Evolutionary conservation across 2,797 vertebrate genomes (phyloP).

Genomic region (Trichosurus vulpecula): DNA sequence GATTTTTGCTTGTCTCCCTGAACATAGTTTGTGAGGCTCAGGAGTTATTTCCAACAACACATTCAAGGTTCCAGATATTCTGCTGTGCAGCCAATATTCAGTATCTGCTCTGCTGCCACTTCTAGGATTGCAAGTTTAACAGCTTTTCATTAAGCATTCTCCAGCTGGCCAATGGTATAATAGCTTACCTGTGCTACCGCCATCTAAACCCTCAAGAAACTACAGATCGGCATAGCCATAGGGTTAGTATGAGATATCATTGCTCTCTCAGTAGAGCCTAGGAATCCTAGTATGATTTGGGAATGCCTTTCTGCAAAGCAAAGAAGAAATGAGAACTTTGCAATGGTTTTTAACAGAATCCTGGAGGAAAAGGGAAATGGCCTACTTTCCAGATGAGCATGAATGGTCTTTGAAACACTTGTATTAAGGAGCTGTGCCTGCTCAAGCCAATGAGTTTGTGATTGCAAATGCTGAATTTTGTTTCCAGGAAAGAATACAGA

Average conservation of each 20-base stretch:
- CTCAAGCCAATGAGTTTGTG: constrained; percentile 23
- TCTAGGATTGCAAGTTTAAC: constrained; percentile 58
- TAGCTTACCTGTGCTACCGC: constrained; percentile 46
- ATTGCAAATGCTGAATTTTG: constrained; percentile 55
- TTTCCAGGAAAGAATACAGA: constrained; percentile 61
- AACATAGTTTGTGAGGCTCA: constrained; percentile 48
- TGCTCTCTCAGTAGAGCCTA: constrained; percentile 23
- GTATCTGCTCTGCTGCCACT: constrained; percentile 56
- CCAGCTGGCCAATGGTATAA: constrained; percentile 38
- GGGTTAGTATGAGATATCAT: neutral
- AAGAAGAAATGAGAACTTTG: constrained; percentile 18
- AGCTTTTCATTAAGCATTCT: constrained; percentile 29
- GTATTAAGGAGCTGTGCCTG: constrained; percentile 4
- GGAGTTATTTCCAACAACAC: constrained; percentile 60
- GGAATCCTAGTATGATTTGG: constrained; percentile 1
- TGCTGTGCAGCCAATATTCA: constrained; percentile 62
- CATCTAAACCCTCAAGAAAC: constrained; percentile 46
- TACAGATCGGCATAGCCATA: neutral
- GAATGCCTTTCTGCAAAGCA: constrained; percentile 25
- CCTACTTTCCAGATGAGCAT: neutral
- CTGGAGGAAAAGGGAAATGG: constrained; percentile 23
- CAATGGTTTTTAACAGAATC: constrained; percentile 23
- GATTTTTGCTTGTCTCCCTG: constrained; percentile 56
- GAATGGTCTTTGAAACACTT: constrained; percentile 24
- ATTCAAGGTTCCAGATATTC: constrained; percentile 49